Base-by-base conservation (phyloP, 2,797 vertebrate genomes). In the Oreochromis grahami region DNA sequence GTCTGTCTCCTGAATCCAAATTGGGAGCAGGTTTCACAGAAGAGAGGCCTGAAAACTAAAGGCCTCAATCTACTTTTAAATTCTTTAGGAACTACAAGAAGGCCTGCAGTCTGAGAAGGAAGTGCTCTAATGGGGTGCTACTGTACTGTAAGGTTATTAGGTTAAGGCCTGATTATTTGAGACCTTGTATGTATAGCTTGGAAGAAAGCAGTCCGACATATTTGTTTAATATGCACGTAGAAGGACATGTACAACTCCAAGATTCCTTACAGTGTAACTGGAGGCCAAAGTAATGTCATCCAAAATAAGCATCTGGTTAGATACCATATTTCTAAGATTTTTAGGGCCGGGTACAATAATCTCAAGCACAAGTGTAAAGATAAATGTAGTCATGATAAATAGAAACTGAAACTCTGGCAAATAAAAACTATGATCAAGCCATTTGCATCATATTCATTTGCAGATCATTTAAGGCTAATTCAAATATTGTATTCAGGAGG, bases 231-330 rank as follows among this genome's bases (percentile, higher is more conserved):
- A 26, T 55, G 24, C 21, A 55, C 12, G 12, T 55, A 14, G 52
- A 26, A 55, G 12, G 52, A 26, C 24, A 5, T 55, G 5, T 26
- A 0, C 24, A 55, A 3, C 52, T 55, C 52, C 21, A 55, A 55
- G 52, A 0, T 26, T 53, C 21, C 51, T 53, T 21, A 13, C 51
- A 7, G 51, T 52, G 51, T n/a, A 0, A 52, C 51, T 53, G 51
- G 52, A 53, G 21, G 52, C 21, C 52, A 53, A 53, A 53, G 21
- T 53, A 24, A 24, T 24, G 52, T 53, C 21, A 53, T 53, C 21
- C 21, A 53, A 24, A 53, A 24, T 53, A 53, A 53, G 51, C 21
- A 53, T 24, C 51, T 53, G 11, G 51, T 53, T 53, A 26, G 52
- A 53, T 53, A 53, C 51, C 51, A 53, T 53, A 13, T 53, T 53